Evolutionary conservation across 2,113 vertebrate genomes (phyloP), one percentile per base, ranked within the genome.

Genomic region (Bubo blakistoni): DNA sequence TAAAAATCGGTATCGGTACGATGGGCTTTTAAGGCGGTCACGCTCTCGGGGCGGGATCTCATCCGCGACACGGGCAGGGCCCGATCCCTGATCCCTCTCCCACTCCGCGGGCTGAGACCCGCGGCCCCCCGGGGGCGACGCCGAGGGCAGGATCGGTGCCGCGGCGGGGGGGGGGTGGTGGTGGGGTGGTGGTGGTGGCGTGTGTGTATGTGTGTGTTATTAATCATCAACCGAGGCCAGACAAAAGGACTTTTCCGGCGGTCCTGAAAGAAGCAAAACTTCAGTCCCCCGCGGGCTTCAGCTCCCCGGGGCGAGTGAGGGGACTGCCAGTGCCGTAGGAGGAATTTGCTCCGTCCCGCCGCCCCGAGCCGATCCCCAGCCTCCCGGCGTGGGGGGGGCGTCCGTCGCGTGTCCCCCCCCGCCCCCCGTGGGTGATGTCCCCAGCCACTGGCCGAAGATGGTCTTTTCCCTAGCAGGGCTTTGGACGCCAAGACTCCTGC

Each of bases 181-280:
- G 44, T 6, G 44, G 44, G 15, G 44, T 6, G 44, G 44, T 10
- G 46, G 46, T 10, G 19, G 44, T 9, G 46, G 16, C 16, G 44
- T 18, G 16, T 46, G 44, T 46, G 17, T 18, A 15, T 15, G 44
- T 46, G 16, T 21, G 46, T 47, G 42, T 51, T 81, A 79, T 94
- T 67, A 79, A 89, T 95, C 84, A 87, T 65, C 85, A 32, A 1
- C 34, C 4, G 16, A 4, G 24, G 54, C 13, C 62, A 17, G 22
- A 96, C 73, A 87, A 94, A 96, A 91, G 69, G 40, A 67, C 65
- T 92, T 86, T 82, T 86, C 82, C 85, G 78, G 80, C 13, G 3
- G 7, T 86, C 58, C 47, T 88, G 61, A 72, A 89, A 84, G 65
- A 52, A 71, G 20, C 7, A 62, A 73, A 88, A 74, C 73, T 94